Conservation (phyloP, 1,140 invertebrate genomes). For the Adelges cooleyi region DNA sequence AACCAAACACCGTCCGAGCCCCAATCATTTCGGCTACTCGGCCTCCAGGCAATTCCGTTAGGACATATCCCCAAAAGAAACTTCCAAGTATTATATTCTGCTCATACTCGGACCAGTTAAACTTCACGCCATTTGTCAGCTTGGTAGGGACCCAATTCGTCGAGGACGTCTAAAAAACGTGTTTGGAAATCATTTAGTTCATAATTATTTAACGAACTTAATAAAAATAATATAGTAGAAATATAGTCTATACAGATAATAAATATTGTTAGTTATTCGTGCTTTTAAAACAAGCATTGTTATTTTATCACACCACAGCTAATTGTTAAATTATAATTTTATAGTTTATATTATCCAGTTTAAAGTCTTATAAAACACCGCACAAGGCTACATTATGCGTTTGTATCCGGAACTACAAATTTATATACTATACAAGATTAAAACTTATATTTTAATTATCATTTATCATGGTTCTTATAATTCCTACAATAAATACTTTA, state of each 20-base stretch:
- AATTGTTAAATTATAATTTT: neutral
- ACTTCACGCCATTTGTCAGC: slow-evolving; percentile 38
- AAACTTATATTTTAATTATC: too few relatives aligned
- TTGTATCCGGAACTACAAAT: too few relatives aligned
- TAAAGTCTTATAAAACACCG: too few relatives aligned
- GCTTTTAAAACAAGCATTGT: neutral
- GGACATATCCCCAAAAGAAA: slow-evolving; percentile 84
- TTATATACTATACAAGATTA: too few relatives aligned
- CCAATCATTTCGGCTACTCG: slow-evolving; percentile 69
- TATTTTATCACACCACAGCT: neutral
- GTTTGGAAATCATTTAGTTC: neutral
- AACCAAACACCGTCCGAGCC: slow-evolving; percentile 69
- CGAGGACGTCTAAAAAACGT: neutral
- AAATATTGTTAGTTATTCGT: neutral
- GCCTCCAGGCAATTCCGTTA: slow-evolving; percentile 78
- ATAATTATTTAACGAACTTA: neutral
- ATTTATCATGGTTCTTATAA: too few relatives aligned
- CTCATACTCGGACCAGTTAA: slow-evolving; percentile 56
- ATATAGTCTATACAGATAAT: neutral
- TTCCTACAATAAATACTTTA: too few relatives aligned
- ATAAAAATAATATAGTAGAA: neutral
- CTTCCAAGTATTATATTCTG: slow-evolving; percentile 68
- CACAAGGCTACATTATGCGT: too few relatives aligned
- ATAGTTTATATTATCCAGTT: too few relatives aligned
- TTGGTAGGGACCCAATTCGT: neutral